Evolutionary conservation across 2,113 vertebrate species (phyloP), one percentile per base, ranked within the genome.

Genomic region (Pteropus alecto): DNA sequence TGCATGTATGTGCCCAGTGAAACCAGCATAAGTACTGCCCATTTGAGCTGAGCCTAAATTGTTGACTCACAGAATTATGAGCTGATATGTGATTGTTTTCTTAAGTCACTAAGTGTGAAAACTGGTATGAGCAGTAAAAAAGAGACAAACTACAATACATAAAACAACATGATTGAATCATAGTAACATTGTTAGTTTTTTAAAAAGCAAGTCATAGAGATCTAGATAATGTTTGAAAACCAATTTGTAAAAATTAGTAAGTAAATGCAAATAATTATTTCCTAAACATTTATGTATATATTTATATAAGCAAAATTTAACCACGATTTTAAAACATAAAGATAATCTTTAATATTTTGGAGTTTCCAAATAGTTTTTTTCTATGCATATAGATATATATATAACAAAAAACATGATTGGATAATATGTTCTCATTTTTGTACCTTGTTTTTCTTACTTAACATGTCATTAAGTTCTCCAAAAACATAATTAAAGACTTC

Each of bases 401-500:
- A 2, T 67, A 94, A 68, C 21, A 85, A 28, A 84, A 70, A 88
- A 79, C 22, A 63, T 65, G 67, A 51, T 22, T 79, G 13, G 48
- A 81, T 41, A 60, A 48, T 56, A 60, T 18, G 5, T 43, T 13
- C 18, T 63, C 5, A 76, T 46, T 67, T 61, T 60, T 63, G 7
- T n/a, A 68, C 0, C 18, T 26, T 56, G 41, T 4, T 79, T 91
- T 91, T 48, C 35, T 79, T 91, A 83, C 6, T 58, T 54, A 51
- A 54, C 7, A 54, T 94, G 16, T 33, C 58, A 30, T 41, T 94
- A 74, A 85, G 3, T 78, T 93, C 35, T 93, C 70, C n/a, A 93
- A 85, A 82, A 77, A 51, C 6, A 65, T n/a, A 48, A 21, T 51
- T 91, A 88, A 89, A 84, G 21, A 84, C 7, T 48, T 26, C 1